Base-by-base conservation (phyloP, 2,797 vertebrate species). In the Basileuterus tristriatus region DNA sequence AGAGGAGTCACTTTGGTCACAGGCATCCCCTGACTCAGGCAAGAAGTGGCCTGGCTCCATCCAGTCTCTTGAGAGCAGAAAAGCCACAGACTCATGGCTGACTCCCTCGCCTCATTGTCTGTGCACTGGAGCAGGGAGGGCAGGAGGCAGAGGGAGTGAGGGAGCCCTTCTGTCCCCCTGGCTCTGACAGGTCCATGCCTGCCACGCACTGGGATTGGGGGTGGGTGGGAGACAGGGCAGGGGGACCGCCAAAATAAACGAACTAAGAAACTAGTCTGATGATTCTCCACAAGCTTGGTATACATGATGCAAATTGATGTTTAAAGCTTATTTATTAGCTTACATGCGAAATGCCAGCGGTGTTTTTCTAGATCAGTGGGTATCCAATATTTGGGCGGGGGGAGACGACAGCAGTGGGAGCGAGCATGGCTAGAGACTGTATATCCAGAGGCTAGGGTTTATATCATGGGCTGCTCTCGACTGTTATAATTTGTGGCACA, bases 401-500 rank as follows among this genome's bases (percentile, higher is more conserved):
- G 58, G 39, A 46, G 41, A 53, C 2, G 1, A 43, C 1, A 0
- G 83, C 16, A 1, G 55, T 11, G 56, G 60, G 58, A 92, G 65
- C 13, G 8, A 93, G 91, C 53, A 4, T 70, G 85, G 93, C 94
- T 92, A 56, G 68, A 95, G 82, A 70, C 64, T 87, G 77, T 91
- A 85, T 96, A 93, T 93, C 96, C 92, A 94, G 96, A 96, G 89
- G 92, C 95, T 87, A 95, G 81, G 96, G 84, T 93, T 97, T 97
- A 87, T 94, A 93, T 94, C 97, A 93, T 18, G 90, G 89, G 89
- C 95, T 97, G 97, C 96, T 97, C 95, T 97, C 96, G 89, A 97
- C 94, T 96, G 96, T 95, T 97, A 93, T 97, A 92, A 96, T 97
- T 95, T 96, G 97, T 98, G 97, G 97, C 97, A 97, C 94, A 95